Conservation (phyloP, 2,797 vertebrate species). For the Percopsis omiscomaycus region DNA sequence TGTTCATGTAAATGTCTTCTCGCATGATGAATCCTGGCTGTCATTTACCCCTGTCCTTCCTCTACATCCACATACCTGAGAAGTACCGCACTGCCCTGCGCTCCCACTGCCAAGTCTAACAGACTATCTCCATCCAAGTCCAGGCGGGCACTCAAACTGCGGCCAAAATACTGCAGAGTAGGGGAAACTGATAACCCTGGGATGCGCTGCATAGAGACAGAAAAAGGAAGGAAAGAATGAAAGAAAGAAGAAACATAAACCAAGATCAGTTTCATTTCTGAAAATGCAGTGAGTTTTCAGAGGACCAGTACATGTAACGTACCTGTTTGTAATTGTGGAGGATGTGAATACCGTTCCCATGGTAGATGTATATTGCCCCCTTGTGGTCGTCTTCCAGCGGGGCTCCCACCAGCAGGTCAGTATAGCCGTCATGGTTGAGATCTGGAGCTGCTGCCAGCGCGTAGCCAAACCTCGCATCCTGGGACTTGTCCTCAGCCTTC, state of each 20-base stretch:
- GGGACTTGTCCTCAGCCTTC: constrained; percentile 75
- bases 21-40: neutral
- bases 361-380: constrained; percentile 91
- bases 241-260: neutral
- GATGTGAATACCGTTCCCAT: constrained; percentile 77
- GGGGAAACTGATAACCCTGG: constrained; percentile 77
- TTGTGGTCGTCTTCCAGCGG: constrained; percentile 91
- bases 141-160: constrained; percentile 84
- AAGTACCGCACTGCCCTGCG: constrained; percentile 85
- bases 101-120: constrained; percentile 90
- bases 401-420: constrained; percentile 87
- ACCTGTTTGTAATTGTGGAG: constrained; percentile 84
- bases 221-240: constrained; percentile 15
- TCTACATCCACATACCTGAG: constrained; percentile 79
- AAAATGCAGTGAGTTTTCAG: neutral
- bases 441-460: constrained; percentile 84
- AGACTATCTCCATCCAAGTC: constrained; percentile 90
- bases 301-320: neutral
- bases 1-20: neutral
- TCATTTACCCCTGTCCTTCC: neutral
- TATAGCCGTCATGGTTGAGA: constrained; percentile 87
- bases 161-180: constrained; percentile 87
- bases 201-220: constrained; percentile 77
- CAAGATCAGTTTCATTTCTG: constrained; percentile 9
- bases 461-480: constrained; percentile 91